Conservation (phyloP, 2,797 vertebrate species). For the Hirundo rustica region DNA sequence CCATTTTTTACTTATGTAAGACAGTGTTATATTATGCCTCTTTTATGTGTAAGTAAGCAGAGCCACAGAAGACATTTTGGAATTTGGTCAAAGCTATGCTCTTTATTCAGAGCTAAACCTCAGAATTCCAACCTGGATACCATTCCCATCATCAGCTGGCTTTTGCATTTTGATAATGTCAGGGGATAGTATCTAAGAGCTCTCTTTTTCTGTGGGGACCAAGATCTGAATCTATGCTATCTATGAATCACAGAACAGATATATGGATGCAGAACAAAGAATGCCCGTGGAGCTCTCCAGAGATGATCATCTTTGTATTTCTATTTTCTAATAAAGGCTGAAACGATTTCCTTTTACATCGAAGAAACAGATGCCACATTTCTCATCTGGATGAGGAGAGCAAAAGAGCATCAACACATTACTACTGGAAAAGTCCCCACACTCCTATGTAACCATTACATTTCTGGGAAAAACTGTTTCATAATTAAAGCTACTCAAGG, state of each 20-base stretch:
- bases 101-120: not conserved
- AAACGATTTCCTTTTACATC: not conserved
- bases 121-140: not conserved
- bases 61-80: not conserved
- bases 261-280: not conserved
- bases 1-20: not conserved
- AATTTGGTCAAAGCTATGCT: not conserved
- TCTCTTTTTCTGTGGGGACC: not conserved
- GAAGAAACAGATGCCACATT: not conserved
- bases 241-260: constrained; percentile 16
- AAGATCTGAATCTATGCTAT: constrained; percentile 18
- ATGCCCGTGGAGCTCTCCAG: not conserved
- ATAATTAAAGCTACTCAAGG: not conserved
- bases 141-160: not conserved
- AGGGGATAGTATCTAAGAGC: not conserved
- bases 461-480: not conserved
- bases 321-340: constrained; percentile 13
- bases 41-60: not conserved
- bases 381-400: not conserved
- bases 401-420: not conserved
- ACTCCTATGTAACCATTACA: not conserved
- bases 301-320: constrained; percentile 3
- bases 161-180: not conserved
- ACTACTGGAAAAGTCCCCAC: not conserved
- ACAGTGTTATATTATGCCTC: not conserved